phyloP scores from a whole-genome alignment of 2,888 invertebrate species.

The Embidobia sp. region DNA sequence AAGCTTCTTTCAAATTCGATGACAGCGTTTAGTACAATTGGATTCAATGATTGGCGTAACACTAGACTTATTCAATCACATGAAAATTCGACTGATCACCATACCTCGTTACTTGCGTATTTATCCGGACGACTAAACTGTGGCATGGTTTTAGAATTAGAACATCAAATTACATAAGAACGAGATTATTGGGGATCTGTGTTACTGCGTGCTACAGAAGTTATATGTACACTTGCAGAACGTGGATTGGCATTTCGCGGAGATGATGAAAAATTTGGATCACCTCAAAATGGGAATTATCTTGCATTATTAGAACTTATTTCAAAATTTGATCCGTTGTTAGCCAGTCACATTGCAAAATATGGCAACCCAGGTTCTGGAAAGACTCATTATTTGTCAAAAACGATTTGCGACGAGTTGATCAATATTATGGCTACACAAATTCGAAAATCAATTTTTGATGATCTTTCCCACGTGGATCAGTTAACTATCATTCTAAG shows the following conservation, averaged over 20 bases:
- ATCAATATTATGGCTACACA: conserved; percentile 17
- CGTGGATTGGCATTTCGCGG: conserved; percentile 69
- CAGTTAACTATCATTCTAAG: conserved; percentile 67
- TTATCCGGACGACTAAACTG: background rate
- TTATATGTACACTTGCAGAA: conserved; percentile 64
- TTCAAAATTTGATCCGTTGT: conserved; percentile 71
- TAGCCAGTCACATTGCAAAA: background rate
- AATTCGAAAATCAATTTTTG: conserved; percentile 52
- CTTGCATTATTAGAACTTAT: conserved; percentile 70
- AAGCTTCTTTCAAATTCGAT: conserved; percentile 39
- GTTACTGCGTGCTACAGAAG: conserved; percentile 63
- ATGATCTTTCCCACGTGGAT: conserved; percentile 59
- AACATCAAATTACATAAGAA: background rate
- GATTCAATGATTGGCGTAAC: conserved; percentile 35
- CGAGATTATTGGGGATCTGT: background rate
- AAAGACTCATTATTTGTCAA: background rate
- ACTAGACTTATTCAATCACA: background rate
- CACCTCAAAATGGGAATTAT: conserved; percentile 70
- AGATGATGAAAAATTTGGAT: conserved; percentile 67
- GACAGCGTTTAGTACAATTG: conserved; percentile 1
- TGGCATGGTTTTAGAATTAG: background rate
- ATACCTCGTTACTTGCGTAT: background rate
- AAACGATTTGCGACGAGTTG: background rate
- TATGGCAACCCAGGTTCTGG: conserved; percentile 1
- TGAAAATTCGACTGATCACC: conserved; percentile 9